phyloP scores from a whole-genome alignment of 2,113 vertebrate species.

The Abramis brama region DNA sequence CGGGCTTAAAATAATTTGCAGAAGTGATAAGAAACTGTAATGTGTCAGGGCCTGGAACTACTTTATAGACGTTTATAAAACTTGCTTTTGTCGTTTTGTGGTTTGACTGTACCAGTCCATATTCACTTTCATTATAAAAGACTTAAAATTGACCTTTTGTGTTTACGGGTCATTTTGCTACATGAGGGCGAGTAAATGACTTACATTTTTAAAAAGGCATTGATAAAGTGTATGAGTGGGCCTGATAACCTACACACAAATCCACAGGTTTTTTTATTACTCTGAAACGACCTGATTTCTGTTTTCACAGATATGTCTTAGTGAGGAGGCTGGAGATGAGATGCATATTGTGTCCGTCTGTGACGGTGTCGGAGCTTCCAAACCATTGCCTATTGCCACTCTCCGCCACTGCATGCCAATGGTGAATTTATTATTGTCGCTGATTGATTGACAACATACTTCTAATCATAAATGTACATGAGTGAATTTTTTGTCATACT shows the following conservation, averaged over 20 bases:
- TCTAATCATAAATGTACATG: not conserved
- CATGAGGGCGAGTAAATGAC: not conserved
- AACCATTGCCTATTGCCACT: slow-evolving; percentile 62
- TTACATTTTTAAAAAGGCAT: not conserved
- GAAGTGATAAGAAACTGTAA: not conserved
- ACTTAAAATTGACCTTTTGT: not conserved
- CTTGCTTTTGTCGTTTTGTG: not conserved
- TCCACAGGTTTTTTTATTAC: not conserved
- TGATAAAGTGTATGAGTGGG: not conserved
- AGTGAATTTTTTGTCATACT: not conserved
- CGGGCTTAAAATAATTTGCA: not conserved
- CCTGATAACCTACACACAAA: not conserved
- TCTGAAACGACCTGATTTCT: not conserved
- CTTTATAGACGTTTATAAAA: not conserved
- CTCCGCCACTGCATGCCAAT: slow-evolving; percentile 67
- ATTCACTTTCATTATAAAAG: not conserved
- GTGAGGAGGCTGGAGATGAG: slow-evolving; percentile 64
- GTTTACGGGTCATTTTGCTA: not conserved
- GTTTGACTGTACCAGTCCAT: no score
- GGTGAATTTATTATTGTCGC: slow-evolving; percentile 57
- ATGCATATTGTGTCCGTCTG: slow-evolving; percentile 69
- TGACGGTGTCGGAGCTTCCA: slow-evolving; percentile 49
- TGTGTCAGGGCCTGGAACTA: not conserved
- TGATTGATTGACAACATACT: not conserved
- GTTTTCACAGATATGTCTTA: slow-evolving; percentile 67